Evolutionary conservation across 2,113 vertebrate genomes (phyloP).

Genomic region (Copsychus sechellarum): DNA sequence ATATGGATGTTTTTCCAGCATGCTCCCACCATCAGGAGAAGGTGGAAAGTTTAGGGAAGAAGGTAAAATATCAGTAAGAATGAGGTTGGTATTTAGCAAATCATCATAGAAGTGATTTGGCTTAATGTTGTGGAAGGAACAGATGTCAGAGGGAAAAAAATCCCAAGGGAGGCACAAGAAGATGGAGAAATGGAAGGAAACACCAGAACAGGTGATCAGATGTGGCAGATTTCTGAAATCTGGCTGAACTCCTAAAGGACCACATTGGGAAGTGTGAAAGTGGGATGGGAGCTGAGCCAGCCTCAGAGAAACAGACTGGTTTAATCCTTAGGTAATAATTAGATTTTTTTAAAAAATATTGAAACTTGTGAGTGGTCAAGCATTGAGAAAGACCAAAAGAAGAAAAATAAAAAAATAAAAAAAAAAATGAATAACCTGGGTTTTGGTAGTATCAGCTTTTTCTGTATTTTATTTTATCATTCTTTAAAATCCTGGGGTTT

Average conservation of each 20-base stretch:
- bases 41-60: background rate
- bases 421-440: rapidly evolving
- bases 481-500: background rate
- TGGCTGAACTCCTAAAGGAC: background rate
- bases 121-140: background rate
- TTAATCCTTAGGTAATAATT: background rate
- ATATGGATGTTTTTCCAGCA: background rate
- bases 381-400: rapidly evolving
- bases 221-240: background rate
- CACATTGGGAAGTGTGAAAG: background rate
- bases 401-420: too few relatives aligned
- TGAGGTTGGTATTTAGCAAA: background rate
- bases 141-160: background rate
- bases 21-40: background rate
- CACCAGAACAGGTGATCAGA: background rate
- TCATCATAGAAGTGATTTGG: background rate
- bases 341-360: background rate
- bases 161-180: background rate
- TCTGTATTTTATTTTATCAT: background rate
- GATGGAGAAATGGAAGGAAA: background rate
- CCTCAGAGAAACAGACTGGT: background rate
- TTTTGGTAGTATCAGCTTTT: background rate
- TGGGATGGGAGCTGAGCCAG: background rate
- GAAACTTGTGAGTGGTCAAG: background rate
- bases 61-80: background rate